phyloP scores from a whole-genome alignment of 1,140 invertebrate species.

The Drosophila ananassae region DNA sequence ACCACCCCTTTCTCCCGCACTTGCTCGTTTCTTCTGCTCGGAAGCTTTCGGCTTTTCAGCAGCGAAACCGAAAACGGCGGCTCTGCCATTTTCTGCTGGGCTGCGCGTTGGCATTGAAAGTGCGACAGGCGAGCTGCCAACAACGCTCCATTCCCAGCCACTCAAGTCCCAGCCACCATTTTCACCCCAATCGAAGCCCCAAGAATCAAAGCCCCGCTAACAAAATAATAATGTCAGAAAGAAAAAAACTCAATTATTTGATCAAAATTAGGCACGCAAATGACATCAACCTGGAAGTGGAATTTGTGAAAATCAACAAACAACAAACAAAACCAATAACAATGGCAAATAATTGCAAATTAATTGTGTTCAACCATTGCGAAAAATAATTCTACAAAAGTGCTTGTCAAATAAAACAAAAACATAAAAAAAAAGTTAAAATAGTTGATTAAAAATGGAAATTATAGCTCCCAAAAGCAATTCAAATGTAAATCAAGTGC shows the following conservation, averaged over 20 bases:
- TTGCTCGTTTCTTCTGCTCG: slow-evolving; percentile 34
- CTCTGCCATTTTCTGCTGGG: slow-evolving; percentile 59
- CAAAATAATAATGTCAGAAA: not conserved
- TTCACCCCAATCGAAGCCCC: slow-evolving; percentile 14
- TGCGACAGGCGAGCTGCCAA: slow-evolving; percentile 71
- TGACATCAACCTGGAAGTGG: slow-evolving; percentile 54
- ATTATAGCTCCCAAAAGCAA: slow-evolving; percentile 14
- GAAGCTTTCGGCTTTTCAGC: slow-evolving; percentile 46
- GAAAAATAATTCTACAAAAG: slow-evolving; percentile 40
- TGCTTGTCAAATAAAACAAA: slow-evolving; percentile 36
- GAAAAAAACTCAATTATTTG: slow-evolving; percentile 21
- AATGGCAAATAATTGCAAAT: slow-evolving; percentile 57
- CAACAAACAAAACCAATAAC: slow-evolving; percentile 43
- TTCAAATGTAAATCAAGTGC: slow-evolving; percentile 21
- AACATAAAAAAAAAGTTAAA: slow-evolving; percentile 1
- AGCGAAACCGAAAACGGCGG: slow-evolving; percentile 15
- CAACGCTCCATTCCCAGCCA: slow-evolving; percentile 62
- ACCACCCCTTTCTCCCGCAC: slow-evolving; percentile 15
- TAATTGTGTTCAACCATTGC: slow-evolving; percentile 52
- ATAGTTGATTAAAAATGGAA: slow-evolving; percentile 10
- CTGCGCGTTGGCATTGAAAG: slow-evolving; percentile 76
- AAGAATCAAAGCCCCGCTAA: slow-evolving; percentile 21
- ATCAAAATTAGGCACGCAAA: slow-evolving; percentile 41
- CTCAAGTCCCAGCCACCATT: too few species aligned
- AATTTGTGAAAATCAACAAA: slow-evolving; percentile 25